phyloP scores from a whole-genome alignment of 2,888 invertebrate species.

The Sarcophaga subvicina region DNA sequence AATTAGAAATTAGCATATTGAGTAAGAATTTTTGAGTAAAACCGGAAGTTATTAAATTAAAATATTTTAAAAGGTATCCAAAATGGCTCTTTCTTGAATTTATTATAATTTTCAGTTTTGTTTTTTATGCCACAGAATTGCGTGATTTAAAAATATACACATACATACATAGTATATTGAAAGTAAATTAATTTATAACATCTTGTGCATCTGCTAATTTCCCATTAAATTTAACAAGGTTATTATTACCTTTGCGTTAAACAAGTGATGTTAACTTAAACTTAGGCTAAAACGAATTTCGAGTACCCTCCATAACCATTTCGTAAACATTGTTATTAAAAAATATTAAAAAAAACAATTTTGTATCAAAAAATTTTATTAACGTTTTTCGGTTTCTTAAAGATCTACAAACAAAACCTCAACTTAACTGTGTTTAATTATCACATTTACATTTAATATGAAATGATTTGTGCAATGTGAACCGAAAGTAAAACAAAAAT shows the following conservation, averaged over 20 bases:
- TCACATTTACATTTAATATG: background rate
- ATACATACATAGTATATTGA: background rate
- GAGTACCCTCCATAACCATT: background rate
- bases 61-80: constrained; percentile 38
- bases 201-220: constrained; percentile 42
- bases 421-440: background rate
- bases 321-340: background rate
- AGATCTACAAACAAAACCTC: background rate
- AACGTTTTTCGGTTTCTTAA: background rate
- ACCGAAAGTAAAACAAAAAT: no score
- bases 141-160: background rate
- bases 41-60: constrained; percentile 64
- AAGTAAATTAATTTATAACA: constrained; percentile 52
- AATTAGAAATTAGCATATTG: background rate
- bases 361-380: background rate
- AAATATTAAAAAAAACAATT: background rate
- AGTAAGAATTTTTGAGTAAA: constrained; percentile 2
- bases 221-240: constrained; percentile 54
- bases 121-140: no score
- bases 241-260: constrained; percentile 34
- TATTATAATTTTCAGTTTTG: constrained; percentile 39
- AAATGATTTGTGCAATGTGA: background rate
- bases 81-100: constrained; percentile 32
- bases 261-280: background rate
- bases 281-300: background rate